Evolutionary conservation across 2,888 invertebrate species (phyloP).

Genomic region (Ptilodon capucinus): DNA sequence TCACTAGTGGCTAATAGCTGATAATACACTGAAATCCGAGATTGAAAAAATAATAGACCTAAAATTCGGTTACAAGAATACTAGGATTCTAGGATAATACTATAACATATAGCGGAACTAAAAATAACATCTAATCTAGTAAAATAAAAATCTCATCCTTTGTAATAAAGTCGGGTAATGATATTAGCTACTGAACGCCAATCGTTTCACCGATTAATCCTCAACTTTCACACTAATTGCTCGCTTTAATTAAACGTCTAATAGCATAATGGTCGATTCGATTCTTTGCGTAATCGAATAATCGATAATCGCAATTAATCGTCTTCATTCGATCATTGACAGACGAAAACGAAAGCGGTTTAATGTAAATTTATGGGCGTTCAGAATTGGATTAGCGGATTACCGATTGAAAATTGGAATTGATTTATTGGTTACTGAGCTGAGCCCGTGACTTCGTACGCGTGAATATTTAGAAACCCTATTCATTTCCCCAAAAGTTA

Average conservation of each 20-base stretch:
- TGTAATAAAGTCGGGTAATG: conserved; percentile 6
- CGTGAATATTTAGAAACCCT: too few species aligned
- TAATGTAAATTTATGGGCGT: neutral
- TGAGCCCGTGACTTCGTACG: too few species aligned
- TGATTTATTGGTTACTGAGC: too few species aligned
- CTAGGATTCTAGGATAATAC: too few species aligned
- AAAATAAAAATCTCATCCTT: too few species aligned
- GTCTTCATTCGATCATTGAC: conserved; percentile 31
- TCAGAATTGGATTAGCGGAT: neutral
- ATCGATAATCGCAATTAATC: conserved; percentile 42
- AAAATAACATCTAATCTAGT: too few species aligned
- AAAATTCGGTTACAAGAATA: too few species aligned
- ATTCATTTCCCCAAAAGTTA: too few species aligned
- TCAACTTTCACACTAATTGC: conserved; percentile 63
- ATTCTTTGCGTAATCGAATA: conserved; percentile 47
- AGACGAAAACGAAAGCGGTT: conserved; percentile 43
- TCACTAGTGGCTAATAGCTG: too few species aligned
- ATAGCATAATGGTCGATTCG: conserved; percentile 37
- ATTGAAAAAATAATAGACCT: too few species aligned
- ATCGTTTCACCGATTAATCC: conserved; percentile 56
- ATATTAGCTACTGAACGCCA: conserved; percentile 22
- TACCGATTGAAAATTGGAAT: neutral
- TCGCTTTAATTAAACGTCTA: conserved; percentile 53
- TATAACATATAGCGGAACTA: too few species aligned
- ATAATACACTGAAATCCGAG: too few species aligned